Evolutionary conservation across 1,140 invertebrate genomes (phyloP), one percentile per base, ranked within the genome.

Genomic region (Propsilocerus akamusi): DNA sequence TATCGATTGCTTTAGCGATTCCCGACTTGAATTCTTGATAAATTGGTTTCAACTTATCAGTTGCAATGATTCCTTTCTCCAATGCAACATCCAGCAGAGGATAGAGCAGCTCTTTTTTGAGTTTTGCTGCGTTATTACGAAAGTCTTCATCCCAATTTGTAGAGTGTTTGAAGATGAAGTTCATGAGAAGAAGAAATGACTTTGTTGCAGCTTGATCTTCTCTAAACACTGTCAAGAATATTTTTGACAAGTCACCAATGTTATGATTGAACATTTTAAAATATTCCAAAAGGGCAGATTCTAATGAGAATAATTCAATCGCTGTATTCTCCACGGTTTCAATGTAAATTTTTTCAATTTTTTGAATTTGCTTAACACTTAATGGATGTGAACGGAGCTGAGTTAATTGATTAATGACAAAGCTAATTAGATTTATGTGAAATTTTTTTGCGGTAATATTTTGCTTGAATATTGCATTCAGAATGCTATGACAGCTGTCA

Each of bases 1-100:
- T 78, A 56, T 75, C 72, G 14, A 78, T 62, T 48, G 71, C 65
- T 61, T 77, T 78, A 48, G 65, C 58, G 26, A 78, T 70, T 53
- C 72, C 73, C 14, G 66, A 61, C 58, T 75, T 74, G 50, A 75
- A 72, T 53, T 71, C 67, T 26, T 70, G 62, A 58, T 72, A 78
- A 53, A 77, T 64, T 24, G 54, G 65, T 34, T 62, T 54, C 11
- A 77, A 54, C 7, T 65, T 56, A 41, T 65, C 63, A 2, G 69
- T 57, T 17, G 59, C 25, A 25, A 68, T 23, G 48, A 68, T 60
- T 1, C 57, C 57, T 47, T 69, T 61, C 20, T 61, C 49, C 28
- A 74, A 58, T 1, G 71, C 59, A 28, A 71, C 66, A 48, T 70
- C 62, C 3, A 74, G 60, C 20, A 78, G 52, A 1, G 74, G 72